Base-by-base conservation (phyloP, 2,888 invertebrate species). In the Podabrus alpinus region DNA sequence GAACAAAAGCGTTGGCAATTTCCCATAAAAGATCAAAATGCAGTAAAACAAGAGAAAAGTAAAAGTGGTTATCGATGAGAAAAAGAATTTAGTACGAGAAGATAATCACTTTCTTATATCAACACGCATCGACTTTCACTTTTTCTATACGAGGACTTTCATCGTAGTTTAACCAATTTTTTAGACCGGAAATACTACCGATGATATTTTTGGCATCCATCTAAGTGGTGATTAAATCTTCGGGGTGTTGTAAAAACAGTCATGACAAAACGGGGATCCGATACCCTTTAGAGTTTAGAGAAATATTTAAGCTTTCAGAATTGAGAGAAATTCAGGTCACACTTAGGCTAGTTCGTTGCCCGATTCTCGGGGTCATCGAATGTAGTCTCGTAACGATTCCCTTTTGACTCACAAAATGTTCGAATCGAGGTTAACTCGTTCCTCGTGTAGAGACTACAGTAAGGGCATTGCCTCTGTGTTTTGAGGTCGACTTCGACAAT, bases 331-430 rank as follows among this genome's bases (percentile, higher is more conserved):
- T 84, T 78, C 83, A 83, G 85, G 85, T 84, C 85, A 82, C 72
- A 76, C 75, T 45, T 83, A 85, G 85, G 81, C 84, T 86, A 86
- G 88, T 87, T 85, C 88, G 86, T 86, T 88, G 88, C 86, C 86
- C 86, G 74, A 70, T 77, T 79, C 86, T 83, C 83, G 79, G 79
- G 78, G 80, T 79, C 79, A 77, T 75, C 75, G 76, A 66, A 73
- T 84, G 82, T 82, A 81, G 84, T 82, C 83, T 71, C 73, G 59
- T 74, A 78, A 78, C 78, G 80, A 81, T 71, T 29, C 72, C 73
- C 74, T 74, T 72, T 72, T 75, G 72, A 77, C 77, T 80, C 78
- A 81, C 81, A 81, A 81, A 82, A 80, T 81, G 80, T 81, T 79
- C 78, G 78, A 82, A 86, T 86, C 86, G 86, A 86, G 86, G 86